These are phyloP conservation scores for Takifugu bimaculatus DNA, from an alignment of 2,113 vertebrate species.

Conservation along the genomic window DNA sequence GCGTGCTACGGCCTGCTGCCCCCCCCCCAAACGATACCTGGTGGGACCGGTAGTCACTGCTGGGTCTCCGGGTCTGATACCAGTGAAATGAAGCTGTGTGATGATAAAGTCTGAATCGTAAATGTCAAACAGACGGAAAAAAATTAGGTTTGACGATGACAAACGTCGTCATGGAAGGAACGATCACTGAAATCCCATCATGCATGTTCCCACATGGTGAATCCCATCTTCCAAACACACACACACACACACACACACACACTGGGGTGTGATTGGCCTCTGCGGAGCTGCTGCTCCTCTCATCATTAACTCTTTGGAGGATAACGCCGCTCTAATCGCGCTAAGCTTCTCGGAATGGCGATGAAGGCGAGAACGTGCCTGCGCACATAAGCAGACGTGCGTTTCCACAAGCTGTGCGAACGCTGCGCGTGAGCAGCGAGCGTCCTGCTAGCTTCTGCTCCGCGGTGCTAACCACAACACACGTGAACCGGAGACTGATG, in stretches of 20 bases:
- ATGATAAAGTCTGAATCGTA: slow-evolving; percentile 46
- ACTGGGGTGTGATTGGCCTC: slow-evolving; percentile 68
- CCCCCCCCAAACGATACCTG: slow-evolving; percentile 36
- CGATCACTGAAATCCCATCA: slow-evolving; percentile 53
- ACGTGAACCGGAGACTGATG: too few species aligned
- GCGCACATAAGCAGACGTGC: slow-evolving; percentile 57
- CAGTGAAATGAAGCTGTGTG: slow-evolving; percentile 57
- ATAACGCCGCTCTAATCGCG: slow-evolving; percentile 66
- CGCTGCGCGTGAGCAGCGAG: too few species aligned
- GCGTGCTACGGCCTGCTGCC: slow-evolving; percentile 32
- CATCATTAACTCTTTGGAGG: slow-evolving; percentile 73
- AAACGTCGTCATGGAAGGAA: slow-evolving; percentile 46
- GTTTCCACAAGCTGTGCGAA: background rate
- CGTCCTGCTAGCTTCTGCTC: too few species aligned
- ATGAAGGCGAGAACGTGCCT: slow-evolving; percentile 67
- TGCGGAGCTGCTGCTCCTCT: slow-evolving; percentile 64
- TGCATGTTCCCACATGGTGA: slow-evolving; percentile 45
- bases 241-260: slow-evolving; percentile 17
- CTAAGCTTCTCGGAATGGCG: slow-evolving; percentile 67
- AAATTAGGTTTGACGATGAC: slow-evolving; percentile 43
- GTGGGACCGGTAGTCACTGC: slow-evolving; percentile 33
- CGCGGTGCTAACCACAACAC: too few species aligned
- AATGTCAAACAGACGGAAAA: slow-evolving; percentile 51
- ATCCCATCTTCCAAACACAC: background rate
- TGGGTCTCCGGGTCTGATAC: slow-evolving; percentile 35